Evolutionary conservation across 2,888 invertebrate species (phyloP).

Genomic region (Coenonympha glycerion): DNA sequence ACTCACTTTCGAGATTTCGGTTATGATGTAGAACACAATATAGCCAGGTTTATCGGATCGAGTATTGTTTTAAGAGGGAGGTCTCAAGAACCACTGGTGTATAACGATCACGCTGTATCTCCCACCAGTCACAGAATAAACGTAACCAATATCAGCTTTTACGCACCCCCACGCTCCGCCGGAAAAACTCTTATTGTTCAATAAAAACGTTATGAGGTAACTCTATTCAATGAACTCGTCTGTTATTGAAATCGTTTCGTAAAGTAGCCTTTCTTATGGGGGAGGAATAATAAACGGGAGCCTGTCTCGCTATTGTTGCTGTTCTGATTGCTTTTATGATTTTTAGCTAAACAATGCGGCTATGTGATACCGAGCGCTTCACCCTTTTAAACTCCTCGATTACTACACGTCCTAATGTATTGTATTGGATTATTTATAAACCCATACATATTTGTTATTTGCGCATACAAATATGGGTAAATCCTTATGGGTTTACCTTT

Average conservation of each 20-base stretch:
- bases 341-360: constrained; percentile 30
- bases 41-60: not conserved
- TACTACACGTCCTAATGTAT: too few relatives aligned
- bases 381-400: constrained; percentile 20
- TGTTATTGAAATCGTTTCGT: constrained; percentile 70
- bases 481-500: not conserved
- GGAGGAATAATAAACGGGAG: constrained; percentile 47
- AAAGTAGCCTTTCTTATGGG: constrained; percentile 56
- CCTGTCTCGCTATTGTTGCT: constrained; percentile 46
- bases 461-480: not conserved
- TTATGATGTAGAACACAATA: not conserved
- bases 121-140: constrained; percentile 37
- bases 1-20: not conserved
- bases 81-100: constrained; percentile 6
- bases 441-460: not conserved
- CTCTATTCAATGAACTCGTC: constrained; percentile 69
- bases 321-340: constrained; percentile 45
- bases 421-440: too few relatives aligned
- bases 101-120: too few relatives aligned
- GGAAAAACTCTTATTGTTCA: constrained; percentile 66
- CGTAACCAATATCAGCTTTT: constrained; percentile 54
- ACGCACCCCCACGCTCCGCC: constrained; percentile 44
- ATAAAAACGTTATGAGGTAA: constrained; percentile 74
- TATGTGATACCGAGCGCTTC: constrained; percentile 20
- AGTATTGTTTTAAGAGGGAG: not conserved